A percentile compares a stretch with the other conserved stretches of the same genome.
Evolutionary conservation across 37 sponge, comb jelly and placozoan genomes (phyloP).

Genomic region (Haliclona indistincta): DNA sequence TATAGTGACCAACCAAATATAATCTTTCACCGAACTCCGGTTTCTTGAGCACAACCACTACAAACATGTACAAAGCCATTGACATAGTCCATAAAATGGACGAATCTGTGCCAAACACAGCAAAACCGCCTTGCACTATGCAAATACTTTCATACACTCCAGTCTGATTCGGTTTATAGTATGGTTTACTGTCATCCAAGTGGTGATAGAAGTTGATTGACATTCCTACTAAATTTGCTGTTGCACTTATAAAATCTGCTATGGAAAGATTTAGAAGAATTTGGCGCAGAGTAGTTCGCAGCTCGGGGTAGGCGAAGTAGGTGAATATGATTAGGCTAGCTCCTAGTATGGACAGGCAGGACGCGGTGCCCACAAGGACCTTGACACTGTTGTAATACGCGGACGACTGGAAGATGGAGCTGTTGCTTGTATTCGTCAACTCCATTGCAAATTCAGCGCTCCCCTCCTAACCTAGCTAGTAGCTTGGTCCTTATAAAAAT

Average conservation of each 20-base stretch:
- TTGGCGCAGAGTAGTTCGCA: constrained; percentile 9
- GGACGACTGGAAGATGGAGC: too few relatives aligned
- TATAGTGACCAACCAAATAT: constrained; percentile 16
- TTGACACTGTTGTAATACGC: too few relatives aligned
- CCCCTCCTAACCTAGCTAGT: too few relatives aligned
- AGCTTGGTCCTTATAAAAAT: too few relatives aligned
- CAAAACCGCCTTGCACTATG: constrained; percentile 3
- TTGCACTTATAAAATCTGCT: constrained; percentile 6
- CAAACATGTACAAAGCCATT: constrained; percentile 48
- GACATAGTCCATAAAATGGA: constrained; percentile 65
- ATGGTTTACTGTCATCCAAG: not conserved
- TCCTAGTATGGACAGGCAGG: constrained; percentile 23
- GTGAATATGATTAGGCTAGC: constrained; percentile 18
- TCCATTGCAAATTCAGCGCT: too few relatives aligned
- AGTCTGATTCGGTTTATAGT: too few relatives aligned
- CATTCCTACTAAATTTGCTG: not conserved
- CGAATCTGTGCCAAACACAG: constrained; percentile 11
- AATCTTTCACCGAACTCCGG: not conserved
- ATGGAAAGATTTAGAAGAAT: constrained; percentile 22
- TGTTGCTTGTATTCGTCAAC: too few relatives aligned
- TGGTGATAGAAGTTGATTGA: not conserved
- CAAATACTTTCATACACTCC: too few relatives aligned
- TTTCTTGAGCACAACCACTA: constrained; percentile 14
- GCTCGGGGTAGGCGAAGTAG: not conserved
- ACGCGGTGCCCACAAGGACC: constrained; percentile 4